These are phyloP conservation scores for Cyanoramphus novaezelandiae DNA, from an alignment of 2,113 vertebrate genomes.

Conservation along the genomic window DNA sequence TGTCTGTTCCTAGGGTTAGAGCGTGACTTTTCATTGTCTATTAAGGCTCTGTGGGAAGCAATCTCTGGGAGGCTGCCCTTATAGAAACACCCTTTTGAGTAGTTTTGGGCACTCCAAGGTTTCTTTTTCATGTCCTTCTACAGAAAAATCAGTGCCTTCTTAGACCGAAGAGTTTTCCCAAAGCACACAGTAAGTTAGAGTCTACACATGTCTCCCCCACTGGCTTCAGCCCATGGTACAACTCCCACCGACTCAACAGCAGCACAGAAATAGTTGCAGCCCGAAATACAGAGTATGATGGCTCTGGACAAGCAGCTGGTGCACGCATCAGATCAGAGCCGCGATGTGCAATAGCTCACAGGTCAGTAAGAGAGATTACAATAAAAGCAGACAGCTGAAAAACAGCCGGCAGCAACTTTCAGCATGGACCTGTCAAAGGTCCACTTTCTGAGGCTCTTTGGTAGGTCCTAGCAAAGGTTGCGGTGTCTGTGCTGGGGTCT, in stretches of 20 bases:
- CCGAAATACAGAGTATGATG: neutral
- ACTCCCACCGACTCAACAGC: neutral
- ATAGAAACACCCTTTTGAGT: neutral
- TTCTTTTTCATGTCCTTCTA: neutral
- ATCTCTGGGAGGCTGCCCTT: neutral
- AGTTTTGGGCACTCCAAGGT: neutral
- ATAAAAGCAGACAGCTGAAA: slow-evolving; percentile 31
- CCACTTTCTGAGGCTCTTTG: neutral
- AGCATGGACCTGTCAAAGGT: neutral
- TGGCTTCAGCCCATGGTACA: neutral
- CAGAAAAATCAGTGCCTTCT: neutral
- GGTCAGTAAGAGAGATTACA: neutral
- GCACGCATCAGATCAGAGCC: neutral
- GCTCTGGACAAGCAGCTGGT: slow-evolving; percentile 25
- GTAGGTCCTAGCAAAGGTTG: neutral
- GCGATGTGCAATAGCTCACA: neutral
- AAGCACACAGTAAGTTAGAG: neutral
- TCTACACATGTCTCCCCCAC: neutral
- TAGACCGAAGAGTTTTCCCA: neutral
- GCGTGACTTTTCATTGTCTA: neutral
- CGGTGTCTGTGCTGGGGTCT: neutral
- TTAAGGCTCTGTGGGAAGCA: neutral
- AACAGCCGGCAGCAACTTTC: neutral
- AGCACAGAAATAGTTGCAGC: neutral
- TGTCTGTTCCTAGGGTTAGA: neutral